phyloP scores from a whole-genome alignment of 2,888 invertebrate species.

The Drosophila leonis region DNA sequence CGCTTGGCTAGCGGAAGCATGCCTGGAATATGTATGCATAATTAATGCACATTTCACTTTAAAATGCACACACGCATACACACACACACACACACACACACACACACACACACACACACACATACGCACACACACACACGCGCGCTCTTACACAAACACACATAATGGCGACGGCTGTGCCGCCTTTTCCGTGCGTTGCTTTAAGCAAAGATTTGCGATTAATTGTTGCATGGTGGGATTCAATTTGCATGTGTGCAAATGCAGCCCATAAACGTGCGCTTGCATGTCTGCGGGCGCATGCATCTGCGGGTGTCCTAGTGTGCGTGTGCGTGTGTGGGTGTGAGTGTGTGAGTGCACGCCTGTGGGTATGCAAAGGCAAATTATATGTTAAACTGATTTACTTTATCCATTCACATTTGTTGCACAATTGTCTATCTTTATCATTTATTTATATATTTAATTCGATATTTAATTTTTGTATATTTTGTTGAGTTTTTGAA shows the following conservation, averaged over 20 bases:
- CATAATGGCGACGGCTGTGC: constrained; percentile 66
- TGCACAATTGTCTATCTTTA: constrained; percentile 5
- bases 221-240: constrained; percentile 81
- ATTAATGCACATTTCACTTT: constrained; percentile 81
- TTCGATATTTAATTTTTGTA: constrained; percentile 5
- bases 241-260: constrained; percentile 61
- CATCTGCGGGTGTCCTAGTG: constrained; percentile 9
- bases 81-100: constrained; percentile 18
- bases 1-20: constrained; percentile 36
- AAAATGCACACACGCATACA: constrained; percentile 64
- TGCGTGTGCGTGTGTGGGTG: constrained; percentile 18
- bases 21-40: constrained; percentile 68
- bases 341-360: constrained; percentile 45
- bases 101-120: neutral
- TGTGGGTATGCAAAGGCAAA: constrained; percentile 50
- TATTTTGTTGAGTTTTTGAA: constrained; percentile 6
- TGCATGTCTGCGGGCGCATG: constrained; percentile 13
- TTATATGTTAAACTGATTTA: constrained; percentile 9
- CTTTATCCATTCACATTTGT: constrained; percentile 9
- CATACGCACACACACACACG: constrained; percentile 42
- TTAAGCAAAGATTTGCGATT: constrained; percentile 82
- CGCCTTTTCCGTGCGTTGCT: constrained; percentile 57
- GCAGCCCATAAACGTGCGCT: constrained; percentile 9
- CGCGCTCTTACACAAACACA: neutral
- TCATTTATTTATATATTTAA: neutral